These are phyloP conservation scores for Mongoloraphidia duomilia DNA, from an alignment of 2,888 invertebrate species.

Conservation along the genomic window DNA sequence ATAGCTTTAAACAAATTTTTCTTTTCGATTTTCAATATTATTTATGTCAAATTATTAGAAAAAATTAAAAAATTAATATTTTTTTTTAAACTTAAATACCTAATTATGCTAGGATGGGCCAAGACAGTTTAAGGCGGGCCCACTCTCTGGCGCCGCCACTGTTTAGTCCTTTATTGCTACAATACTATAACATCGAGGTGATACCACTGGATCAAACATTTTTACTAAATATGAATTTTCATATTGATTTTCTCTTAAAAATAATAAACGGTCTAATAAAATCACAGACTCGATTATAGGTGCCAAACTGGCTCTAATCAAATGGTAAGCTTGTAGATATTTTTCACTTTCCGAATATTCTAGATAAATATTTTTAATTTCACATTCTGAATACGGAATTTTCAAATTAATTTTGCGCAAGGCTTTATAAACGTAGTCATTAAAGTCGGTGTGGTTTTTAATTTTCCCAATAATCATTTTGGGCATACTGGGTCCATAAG, in stretches of 20 bases:
- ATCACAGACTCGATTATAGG: conserved; percentile 71
- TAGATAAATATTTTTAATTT: conserved; percentile 20
- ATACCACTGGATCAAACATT: conserved; percentile 70
- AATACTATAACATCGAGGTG: conserved; percentile 69
- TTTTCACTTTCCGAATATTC: conserved; percentile 32
- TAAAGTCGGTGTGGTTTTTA: conserved; percentile 46
- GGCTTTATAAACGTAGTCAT: conserved; percentile 55
- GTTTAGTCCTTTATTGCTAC: conserved; percentile 39
- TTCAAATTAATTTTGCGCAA: conserved; percentile 38
- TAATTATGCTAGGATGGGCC: too few species aligned
- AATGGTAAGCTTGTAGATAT: conserved; percentile 59
- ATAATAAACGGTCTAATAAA: conserved; percentile 66
- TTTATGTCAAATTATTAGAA: too few species aligned
- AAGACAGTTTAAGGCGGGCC: too few species aligned
- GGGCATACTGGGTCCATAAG: conserved; percentile 26
- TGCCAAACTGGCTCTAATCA: conserved; percentile 60
- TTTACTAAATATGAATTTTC: conserved; percentile 49
- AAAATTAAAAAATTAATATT: too few species aligned
- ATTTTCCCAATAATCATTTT: conserved; percentile 45
- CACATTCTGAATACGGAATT: conserved; percentile 27
- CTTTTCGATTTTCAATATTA: too few species aligned
- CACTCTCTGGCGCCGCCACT: too few species aligned
- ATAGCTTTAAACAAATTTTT: too few species aligned
- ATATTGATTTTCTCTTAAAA: conserved; percentile 49
- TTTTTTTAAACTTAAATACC: too few species aligned